Evolutionary conservation across 2,888 invertebrate species (phyloP), one percentile per base, ranked within the genome.

Genomic region (Eurois occulta): DNA sequence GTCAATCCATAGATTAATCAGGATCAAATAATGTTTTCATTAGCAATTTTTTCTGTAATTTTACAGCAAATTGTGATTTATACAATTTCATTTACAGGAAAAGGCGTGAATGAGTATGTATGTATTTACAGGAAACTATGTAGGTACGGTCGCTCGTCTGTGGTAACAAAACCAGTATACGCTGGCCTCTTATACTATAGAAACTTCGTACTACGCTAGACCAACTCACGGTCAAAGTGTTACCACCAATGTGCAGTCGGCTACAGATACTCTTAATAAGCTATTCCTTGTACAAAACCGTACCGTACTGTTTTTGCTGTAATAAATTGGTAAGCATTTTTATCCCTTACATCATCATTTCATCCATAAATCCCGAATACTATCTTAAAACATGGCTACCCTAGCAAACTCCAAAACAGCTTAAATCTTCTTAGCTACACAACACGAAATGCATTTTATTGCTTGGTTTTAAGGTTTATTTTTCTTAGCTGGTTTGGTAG

Each of bases 371-470:
- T 71, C 60, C 64, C 46, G 21, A 52, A 78, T 55, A 69, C 41
- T 65, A 72, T 69, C 41, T 55, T n/a, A 65, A 68, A 46, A 69
- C 46, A 67, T 83, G 79, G 80, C 48, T 38, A 70, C 86, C 75
- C 76, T 73, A 81, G 46, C 52, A 48, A 70, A 60, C 41, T 55
- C 28, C 32, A 64, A 64, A 75, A 77, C 32, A 80, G 7, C 55
- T 11, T 66, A 52, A 35, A 32, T 58, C 24, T 18, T 64, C 32
- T n/a, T 8, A 70, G 38, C 32, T 32, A 41, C 38, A 58, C 67
- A 74, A 78, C 21, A 74, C 32, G 74, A 86, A 78, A 70, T 87
- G 78, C 64, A 77, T 70, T 84, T 80, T 87, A 81, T 81, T 11
- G 2, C 71, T 35, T 0, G 8, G 68, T 2, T 1, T 62, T 78